Evolutionary conservation across 2,797 vertebrate genomes (phyloP).

Genomic region (Sebastiscus tertius): DNA sequence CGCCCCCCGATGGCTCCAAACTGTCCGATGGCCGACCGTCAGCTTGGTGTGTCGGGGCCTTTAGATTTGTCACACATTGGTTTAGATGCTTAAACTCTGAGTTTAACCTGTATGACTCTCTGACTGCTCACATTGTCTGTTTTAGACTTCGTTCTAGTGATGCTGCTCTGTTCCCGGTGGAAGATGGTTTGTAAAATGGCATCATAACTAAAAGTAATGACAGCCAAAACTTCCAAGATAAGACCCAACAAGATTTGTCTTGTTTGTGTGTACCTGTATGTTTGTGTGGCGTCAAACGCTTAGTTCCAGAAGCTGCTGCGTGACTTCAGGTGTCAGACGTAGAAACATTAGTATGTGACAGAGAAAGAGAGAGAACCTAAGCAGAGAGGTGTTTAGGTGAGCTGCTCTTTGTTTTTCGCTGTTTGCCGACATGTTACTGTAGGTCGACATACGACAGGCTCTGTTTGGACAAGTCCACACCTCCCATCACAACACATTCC

Average conservation of each 20-base stretch:
- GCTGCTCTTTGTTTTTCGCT: conserved; percentile 61
- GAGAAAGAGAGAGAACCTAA: background rate
- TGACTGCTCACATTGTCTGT: background rate
- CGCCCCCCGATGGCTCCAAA: too few relatives aligned
- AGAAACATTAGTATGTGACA: conserved; percentile 6
- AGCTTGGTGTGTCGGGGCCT: too few relatives aligned
- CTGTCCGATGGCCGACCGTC: too few relatives aligned
- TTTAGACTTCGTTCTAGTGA: background rate
- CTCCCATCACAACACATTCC: conserved; percentile 78
- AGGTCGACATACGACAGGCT: conserved; percentile 58
- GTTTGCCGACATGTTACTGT: conserved; percentile 55
- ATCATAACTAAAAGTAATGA: background rate
- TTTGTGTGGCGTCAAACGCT: background rate
- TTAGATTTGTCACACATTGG: too few relatives aligned
- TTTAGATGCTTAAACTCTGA: background rate
- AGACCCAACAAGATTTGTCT: too few relatives aligned
- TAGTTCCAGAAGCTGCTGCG: background rate
- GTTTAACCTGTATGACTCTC: background rate
- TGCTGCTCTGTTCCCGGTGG: background rate
- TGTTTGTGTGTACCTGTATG: background rate
- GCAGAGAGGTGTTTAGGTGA: conserved; percentile 41
- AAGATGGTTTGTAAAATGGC: background rate
- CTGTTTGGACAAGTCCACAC: conserved; percentile 74
- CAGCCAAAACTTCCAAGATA: background rate
- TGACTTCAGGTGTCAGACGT: conserved; percentile 19